Base-by-base conservation (phyloP, 2,797 vertebrate species). In the Paratrypauchen microcephalus region DNA sequence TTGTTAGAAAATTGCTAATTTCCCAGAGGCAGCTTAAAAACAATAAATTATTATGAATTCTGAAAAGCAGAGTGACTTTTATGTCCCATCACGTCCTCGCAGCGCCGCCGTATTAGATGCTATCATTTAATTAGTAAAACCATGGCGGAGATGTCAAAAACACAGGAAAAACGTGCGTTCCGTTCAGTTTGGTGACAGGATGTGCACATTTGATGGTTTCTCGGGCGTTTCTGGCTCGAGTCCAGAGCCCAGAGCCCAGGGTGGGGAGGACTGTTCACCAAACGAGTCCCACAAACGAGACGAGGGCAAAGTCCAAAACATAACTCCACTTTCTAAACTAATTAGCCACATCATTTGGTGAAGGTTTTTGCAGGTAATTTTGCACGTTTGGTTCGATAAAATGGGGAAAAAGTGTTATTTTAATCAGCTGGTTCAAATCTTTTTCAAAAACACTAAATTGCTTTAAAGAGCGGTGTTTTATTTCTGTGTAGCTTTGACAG, bases 261-360 rank as follows among this genome's bases (percentile, higher is more conserved):
- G 69, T 82, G 88, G 74, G 84, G 88, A 92, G 71, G 74, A 79
- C 83, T 77, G 89, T 81, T 83, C 23, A 12, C 26, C 4, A 59
- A 59, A 26, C 30, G 57, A 59, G 26, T 30, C 57, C 32, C 57
- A 30, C 39, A 41, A 5, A 7, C 15, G 57, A 26, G 57, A 41
- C 39, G 4, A 18, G 57, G 2, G 57, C 23, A 57, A 28, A 59
- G 16, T 6, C 15, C 16, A 6, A 6, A 13, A 57, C 57, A 36
- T 11, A 32, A 41, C 11, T 2, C 12, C 13, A 41, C 39, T 41
- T 41, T 41, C 12, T 13, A 41, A 41, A 41, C 13, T 13, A 41
- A 41, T 41, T 41, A 41, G 39, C 2, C 2, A 12, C 2, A 41
- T 41, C 39, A 41, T 41, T 41, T 13, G 3, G 39, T 41, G 39